phyloP scores from a whole-genome alignment of 1,140 invertebrate genomes.

The Zaprionus ghesquierei region DNA sequence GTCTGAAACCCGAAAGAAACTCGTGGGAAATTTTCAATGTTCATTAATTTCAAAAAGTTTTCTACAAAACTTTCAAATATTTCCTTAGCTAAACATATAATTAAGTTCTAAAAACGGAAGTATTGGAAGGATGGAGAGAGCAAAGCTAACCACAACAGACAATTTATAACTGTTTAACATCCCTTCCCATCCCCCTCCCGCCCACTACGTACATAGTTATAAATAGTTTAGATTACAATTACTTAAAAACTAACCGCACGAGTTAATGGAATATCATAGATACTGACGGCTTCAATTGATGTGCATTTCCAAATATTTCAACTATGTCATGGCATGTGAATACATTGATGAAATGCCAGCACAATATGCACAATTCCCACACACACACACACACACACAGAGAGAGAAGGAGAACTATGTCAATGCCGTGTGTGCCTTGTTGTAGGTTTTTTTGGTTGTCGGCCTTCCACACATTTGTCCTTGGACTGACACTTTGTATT shows the following conservation, averaged over 20 bases:
- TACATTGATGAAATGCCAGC: conserved; percentile 29
- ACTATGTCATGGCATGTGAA: conserved; percentile 24
- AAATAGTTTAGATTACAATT: neutral
- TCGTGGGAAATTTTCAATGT: conserved; percentile 3
- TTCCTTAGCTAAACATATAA: neutral
- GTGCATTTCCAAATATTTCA: conserved; percentile 24
- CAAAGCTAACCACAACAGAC: neutral
- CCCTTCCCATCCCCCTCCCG: too few relatives aligned
- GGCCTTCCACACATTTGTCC: conserved; percentile 37
- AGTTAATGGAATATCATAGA: conserved; percentile 12
- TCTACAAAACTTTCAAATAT: neutral
- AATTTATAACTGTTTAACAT: neutral
- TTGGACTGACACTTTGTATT: conserved; percentile 63
- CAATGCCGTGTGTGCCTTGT: conserved; percentile 49
- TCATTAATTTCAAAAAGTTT: neutral
- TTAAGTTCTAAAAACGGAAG: neutral
- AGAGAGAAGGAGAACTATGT: conserved; percentile 62
- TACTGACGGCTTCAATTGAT: neutral
- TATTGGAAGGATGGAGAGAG: neutral
- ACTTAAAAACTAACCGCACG: neutral
- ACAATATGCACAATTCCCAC: conserved; percentile 52
- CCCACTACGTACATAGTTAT: neutral
- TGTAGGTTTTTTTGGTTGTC: conserved; percentile 20
- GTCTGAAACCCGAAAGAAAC: neutral
- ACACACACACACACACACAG: neutral